phyloP scores from a whole-genome alignment of 1,140 invertebrate species.

The Papilio dardanus region DNA sequence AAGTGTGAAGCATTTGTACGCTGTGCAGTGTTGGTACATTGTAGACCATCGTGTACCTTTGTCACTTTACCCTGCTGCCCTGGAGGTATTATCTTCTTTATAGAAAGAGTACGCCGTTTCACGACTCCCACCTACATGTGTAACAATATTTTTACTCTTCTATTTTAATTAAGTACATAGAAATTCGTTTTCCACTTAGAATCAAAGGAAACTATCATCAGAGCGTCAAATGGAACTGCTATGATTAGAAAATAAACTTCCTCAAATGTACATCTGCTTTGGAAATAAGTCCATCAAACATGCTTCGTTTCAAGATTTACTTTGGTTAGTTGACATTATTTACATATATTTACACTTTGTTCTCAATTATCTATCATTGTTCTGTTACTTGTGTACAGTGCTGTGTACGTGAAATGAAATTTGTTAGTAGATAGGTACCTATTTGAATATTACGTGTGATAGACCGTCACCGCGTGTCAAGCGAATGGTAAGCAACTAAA shows the following conservation, averaged over 20 bases:
- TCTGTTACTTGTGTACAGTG: constrained; percentile 20
- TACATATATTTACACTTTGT: constrained; percentile 3
- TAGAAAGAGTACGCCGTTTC: constrained; percentile 75
- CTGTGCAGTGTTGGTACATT: constrained; percentile 46
- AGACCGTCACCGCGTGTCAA: constrained; percentile 17
- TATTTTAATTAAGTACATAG: neutral
- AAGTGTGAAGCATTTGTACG: neutral
- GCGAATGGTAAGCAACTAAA: constrained; percentile 69
- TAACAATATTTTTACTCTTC: constrained; percentile 48
- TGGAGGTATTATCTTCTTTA: constrained; percentile 78
- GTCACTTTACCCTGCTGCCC: constrained; percentile 60
- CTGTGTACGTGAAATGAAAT: neutral
- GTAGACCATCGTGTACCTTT: constrained; percentile 57
- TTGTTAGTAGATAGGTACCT: neutral
- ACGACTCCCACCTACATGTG: constrained; percentile 68
- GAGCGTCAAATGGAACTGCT: too few relatives aligned
- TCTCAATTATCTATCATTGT: neutral
- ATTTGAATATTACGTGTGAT: neutral
- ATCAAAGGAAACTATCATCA: too few relatives aligned
- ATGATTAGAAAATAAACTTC: too few relatives aligned
- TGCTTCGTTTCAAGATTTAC: neutral
- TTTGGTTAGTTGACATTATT: neutral
- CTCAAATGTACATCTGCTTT: neutral
- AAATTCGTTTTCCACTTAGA: neutral
- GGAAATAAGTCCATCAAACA: neutral